Evolutionary conservation across 2,888 invertebrate genomes (phyloP), one percentile per base, ranked within the genome.

Genomic region (Parelbella ahira): DNA sequence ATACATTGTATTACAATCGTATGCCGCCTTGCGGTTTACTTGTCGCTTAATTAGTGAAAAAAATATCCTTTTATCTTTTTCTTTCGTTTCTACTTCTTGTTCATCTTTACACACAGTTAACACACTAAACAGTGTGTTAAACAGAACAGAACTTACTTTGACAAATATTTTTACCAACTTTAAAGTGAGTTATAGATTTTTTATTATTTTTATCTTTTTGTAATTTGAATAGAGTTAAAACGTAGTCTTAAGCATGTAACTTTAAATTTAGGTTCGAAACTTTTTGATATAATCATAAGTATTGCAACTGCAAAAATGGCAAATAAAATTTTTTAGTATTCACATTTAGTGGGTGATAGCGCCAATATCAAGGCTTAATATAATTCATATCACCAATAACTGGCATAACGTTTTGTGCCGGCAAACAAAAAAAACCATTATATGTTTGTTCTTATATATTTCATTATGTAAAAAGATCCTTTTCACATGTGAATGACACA

Each of bases 401-500:
- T 21, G n/a, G 13, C 32, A 11, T n/a, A 30, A 11, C 6, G 25
- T 39, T 32, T 25, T 24, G 24, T 39, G 19, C 25, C 18, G 24
- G 4, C 12, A 7, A 2, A 29, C n/a, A n/a, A n/a, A n/a, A n/a
- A 8, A 25, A 19, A 12, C 15, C 21, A 19, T 23, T 23, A 10
- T 18, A 23, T 29, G 15, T 15, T 8, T 38, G 19, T 23, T 38
- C n/a, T n/a, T n/a, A n/a, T n/a, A n/a, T n/a, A n/a, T n/a, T n/a
- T 3, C 9, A 7, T 41, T 12, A 20, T 15, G 15, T 10, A 19
- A 12, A 27, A 27, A 5, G 25, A 19, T 19, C 25, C 36, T 25
- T 30, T 37, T 37, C 45, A 44, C 27, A 36, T 38, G 15, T 12
- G 20, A 25, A 29, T 33, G 13, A 19, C n/a, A 25, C 24, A 32